These are phyloP conservation scores for Platynereis dumerilii DNA, from an alignment of 2,888 invertebrate genomes.

Conservation along the genomic window DNA sequence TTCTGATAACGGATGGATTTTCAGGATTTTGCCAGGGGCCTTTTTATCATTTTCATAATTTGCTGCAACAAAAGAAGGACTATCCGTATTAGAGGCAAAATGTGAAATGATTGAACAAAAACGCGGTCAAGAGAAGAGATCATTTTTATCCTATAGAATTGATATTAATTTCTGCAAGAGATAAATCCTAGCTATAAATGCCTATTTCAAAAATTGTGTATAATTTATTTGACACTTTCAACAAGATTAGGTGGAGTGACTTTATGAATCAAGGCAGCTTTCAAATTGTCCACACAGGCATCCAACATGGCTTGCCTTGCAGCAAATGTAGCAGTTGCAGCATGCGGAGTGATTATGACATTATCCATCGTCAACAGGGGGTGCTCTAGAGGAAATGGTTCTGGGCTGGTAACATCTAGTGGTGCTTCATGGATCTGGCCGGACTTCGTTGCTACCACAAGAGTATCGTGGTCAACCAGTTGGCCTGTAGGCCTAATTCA, in stretches of 20 bases:
- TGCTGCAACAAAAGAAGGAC: no score
- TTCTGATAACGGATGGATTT: no score
- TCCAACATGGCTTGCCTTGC: slow-evolving; percentile 7
- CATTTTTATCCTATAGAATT: no score
- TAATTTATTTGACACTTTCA: no score
- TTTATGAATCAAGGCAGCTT: slow-evolving; percentile 15
- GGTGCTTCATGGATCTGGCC: slow-evolving; percentile 36
- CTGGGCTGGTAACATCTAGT: slow-evolving; percentile 43
- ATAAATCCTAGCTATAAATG: no score
- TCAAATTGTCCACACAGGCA: slow-evolving; percentile 12
- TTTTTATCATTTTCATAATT: no score
- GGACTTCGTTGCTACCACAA: slow-evolving; percentile 33
- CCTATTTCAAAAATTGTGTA: no score
- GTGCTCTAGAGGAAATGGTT: slow-evolving; percentile 38
- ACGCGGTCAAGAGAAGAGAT: no score
- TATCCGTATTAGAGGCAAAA: no score
- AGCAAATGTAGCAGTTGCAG: slow-evolving; percentile 11
- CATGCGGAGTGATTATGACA: slow-evolving; percentile 39
- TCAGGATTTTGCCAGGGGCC: no score
- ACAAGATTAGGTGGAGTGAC: slow-evolving; percentile 8
- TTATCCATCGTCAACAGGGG: slow-evolving; percentile 33
- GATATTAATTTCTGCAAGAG: no score
- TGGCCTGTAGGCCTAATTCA: slow-evolving; percentile 26
- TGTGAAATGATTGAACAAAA: no score
- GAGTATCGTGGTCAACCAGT: slow-evolving; percentile 39